These are phyloP conservation scores for Varecia variegata DNA, from an alignment of 2,797 vertebrate species.

Conservation along the genomic window DNA sequence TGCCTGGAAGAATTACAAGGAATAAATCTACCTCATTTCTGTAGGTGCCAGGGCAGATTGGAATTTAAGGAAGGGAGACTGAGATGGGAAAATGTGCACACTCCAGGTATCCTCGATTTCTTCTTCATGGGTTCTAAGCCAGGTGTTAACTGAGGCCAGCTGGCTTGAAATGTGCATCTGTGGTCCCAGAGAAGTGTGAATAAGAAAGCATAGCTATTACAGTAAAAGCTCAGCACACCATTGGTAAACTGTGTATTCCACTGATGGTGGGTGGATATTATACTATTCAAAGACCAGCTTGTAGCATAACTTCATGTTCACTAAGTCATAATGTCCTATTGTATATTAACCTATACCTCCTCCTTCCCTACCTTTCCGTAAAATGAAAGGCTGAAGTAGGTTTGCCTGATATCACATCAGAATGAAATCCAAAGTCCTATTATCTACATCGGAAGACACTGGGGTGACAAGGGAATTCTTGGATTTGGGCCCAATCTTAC, in stretches of 20 bases:
- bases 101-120: neutral
- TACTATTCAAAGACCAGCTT: neutral
- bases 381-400: neutral
- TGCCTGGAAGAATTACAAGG: neutral
- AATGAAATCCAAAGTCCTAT: neutral
- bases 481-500: neutral
- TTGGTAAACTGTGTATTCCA: neutral
- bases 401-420: neutral
- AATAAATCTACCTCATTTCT: neutral
- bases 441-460: neutral
- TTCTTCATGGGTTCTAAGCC: neutral
- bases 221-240: neutral
- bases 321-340: neutral
- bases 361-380: neutral
- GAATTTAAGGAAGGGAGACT: neutral
- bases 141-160: neutral
- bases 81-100: neutral
- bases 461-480: neutral
- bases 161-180: neutral
- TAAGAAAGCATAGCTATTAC: neutral
- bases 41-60: neutral
- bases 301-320: neutral
- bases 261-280: neutral
- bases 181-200: neutral
- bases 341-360: too few relatives aligned